Evolutionary conservation across 2,113 vertebrate species (phyloP), one percentile per base, ranked within the genome.

Genomic region (Mobula birostris): DNA sequence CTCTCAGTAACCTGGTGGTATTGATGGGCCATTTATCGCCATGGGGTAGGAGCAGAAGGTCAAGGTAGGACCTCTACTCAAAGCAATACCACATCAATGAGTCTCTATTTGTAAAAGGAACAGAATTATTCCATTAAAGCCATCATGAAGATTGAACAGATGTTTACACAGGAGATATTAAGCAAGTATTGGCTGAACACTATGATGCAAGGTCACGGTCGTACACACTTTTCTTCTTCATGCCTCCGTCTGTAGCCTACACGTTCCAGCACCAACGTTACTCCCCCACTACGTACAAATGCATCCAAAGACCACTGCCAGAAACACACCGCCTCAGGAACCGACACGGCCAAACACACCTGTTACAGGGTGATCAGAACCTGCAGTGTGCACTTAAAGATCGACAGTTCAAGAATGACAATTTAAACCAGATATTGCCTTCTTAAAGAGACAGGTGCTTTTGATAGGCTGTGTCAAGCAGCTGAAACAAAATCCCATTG

Each of bases 401-500:
- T 36, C n/a, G 63, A 40, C 32, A 91, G 40, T 92, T 36, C 40
- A 92, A 91, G 87, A 36, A 66, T 17, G 36, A 36, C 87, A 36
- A 48, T 56, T 93, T 74, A 48, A 93, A 93, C 36, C 70, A 93
- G 91, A 74, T 56, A 93, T 93, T 93, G 91, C 70, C 91, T 76
- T 76, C 66, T 93, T 76, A 93, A 93, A 74, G 70, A 93, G 91
- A 93, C 91, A 93, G 91, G 1, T 74, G 12, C 36, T 21, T 56
- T 93, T 76, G 40, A 74, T 15, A 48, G 91, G 91, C 19, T 92
- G 36, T 92, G 66, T 92, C 72, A 40, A 72, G 40, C 32, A 72
- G 36, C 48, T 92, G 11, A 29, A 85, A 61, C 48, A 48, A 61
- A 29, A 40, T 72, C 66, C 90, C 90, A 24, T 92, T 72, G 24